These are phyloP conservation scores for Plusia festucae DNA, from an alignment of 2,888 invertebrate species.

Conservation along the genomic window DNA sequence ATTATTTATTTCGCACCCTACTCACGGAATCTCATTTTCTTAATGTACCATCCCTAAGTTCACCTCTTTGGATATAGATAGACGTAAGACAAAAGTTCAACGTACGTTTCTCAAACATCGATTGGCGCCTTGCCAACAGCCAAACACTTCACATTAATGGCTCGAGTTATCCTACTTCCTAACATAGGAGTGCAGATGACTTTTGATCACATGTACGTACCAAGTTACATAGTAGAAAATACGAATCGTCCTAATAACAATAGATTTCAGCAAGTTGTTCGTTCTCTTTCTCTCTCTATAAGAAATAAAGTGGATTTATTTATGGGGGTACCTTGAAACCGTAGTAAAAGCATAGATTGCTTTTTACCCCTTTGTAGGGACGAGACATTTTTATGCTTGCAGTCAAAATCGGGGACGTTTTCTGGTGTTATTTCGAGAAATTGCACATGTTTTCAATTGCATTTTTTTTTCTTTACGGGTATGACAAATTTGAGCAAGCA, in stretches of 20 bases:
- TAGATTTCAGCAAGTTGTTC: no score
- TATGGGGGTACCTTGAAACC: background rate
- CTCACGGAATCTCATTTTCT: background rate
- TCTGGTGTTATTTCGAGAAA: background rate
- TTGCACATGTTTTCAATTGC: background rate
- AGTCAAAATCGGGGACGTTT: background rate
- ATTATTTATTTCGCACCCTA: background rate
- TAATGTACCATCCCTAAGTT: constrained; percentile 22
- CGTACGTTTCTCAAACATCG: constrained; percentile 76
- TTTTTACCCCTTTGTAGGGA: background rate
- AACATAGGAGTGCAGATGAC: constrained; percentile 73
- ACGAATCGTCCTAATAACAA: no score
- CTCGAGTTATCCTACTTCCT: constrained; percentile 80
- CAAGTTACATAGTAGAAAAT: constrained; percentile 1
- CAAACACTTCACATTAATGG: constrained; percentile 84
- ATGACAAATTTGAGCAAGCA: background rate
- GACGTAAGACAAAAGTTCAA: constrained; percentile 80
- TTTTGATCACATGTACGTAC: constrained; percentile 35
- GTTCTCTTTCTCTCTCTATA: background rate
- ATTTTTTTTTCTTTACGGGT: background rate
- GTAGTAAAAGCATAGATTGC: background rate
- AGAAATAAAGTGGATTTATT: background rate
- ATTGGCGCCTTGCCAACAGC: constrained; percentile 81
- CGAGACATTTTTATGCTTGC: background rate
- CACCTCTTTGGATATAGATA: constrained; percentile 44